phyloP scores from a whole-genome alignment of 2,113 vertebrate genomes.

The Hyperoodon ampullatus region DNA sequence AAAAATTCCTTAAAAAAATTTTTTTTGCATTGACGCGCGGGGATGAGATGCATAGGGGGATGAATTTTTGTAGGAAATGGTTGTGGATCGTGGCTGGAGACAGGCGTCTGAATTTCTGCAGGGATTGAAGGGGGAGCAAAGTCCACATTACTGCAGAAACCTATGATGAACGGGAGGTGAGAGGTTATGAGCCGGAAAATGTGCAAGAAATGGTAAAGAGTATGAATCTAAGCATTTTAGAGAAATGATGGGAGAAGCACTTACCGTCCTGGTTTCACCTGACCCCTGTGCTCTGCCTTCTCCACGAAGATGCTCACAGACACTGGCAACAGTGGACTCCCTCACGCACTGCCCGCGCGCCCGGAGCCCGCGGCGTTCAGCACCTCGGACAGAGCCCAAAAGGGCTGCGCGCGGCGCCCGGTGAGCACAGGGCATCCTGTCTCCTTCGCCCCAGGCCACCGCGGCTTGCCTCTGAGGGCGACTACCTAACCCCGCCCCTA shows the following conservation, averaged over 20 bases:
- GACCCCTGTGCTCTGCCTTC: not conserved
- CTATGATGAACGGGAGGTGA: not conserved
- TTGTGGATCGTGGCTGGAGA: not conserved
- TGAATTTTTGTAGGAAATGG: not conserved
- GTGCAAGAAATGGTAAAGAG: not conserved
- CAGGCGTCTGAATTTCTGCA: not conserved
- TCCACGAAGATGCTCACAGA: not conserved
- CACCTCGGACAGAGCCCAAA: constrained; percentile 60
- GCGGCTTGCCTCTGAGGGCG: not conserved
- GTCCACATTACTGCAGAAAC: not conserved
- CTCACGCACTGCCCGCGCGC: not conserved
- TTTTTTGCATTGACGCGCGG: not conserved
- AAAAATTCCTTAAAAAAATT: not conserved
- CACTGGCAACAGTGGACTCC: not conserved
- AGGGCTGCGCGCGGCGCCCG: accelerated
- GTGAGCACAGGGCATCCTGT: accelerated
- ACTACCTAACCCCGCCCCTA: not conserved
- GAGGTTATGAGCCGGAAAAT: not conserved
- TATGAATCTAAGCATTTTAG: not conserved
- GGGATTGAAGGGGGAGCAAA: not conserved
- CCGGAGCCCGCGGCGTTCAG: not conserved
- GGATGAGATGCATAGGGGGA: not conserved
- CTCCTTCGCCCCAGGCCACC: not conserved
- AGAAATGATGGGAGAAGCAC: not conserved
- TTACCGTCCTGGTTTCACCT: not conserved